Evolutionary conservation across 35 echinoderm and acorn worm genomes (phyloP).

Genomic region (Hemicentrotus pulcherrimus): DNA sequence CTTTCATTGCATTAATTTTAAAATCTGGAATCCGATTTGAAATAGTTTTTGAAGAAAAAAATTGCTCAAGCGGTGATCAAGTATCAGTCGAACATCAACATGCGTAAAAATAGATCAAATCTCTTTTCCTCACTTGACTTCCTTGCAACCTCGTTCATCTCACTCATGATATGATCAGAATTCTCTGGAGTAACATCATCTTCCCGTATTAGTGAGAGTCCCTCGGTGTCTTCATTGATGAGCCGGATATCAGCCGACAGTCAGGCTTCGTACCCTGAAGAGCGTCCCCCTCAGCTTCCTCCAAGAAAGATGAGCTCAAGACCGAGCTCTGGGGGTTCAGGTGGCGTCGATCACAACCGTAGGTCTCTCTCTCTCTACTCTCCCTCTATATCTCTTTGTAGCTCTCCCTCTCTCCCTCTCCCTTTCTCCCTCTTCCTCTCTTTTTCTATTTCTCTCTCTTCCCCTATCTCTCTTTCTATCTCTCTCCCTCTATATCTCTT

Average conservation of each 20-base stretch:
- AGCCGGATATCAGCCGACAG: constrained; percentile 44
- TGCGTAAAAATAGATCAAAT: not conserved
- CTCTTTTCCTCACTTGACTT: not conserved
- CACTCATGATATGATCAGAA: not conserved
- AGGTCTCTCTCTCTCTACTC: constrained; percentile 20
- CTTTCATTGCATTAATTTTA: not conserved
- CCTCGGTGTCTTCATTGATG: constrained; percentile 26
- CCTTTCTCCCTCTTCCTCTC: too few relatives aligned
- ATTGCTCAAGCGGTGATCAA: too few relatives aligned
- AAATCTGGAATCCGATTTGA: too few relatives aligned
- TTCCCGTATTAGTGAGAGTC: constrained; percentile 36
- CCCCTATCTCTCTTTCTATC: too few relatives aligned
- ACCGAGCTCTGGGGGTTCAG: constrained; percentile 34
- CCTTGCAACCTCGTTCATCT: not conserved
- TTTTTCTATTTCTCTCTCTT: too few relatives aligned
- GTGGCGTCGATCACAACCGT: constrained; percentile 43
- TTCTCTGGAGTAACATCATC: constrained; percentile 20
- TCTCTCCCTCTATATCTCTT: too few relatives aligned
- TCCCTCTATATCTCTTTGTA: too few relatives aligned
- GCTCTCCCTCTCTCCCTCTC: not conserved
- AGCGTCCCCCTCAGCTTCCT: constrained; percentile 22
- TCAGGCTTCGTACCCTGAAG: constrained; percentile 8
- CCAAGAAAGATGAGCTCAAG: constrained; percentile 32
- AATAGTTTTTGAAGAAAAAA: too few relatives aligned
- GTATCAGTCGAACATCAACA: not conserved